Evolutionary conservation across 2,113 vertebrate species (phyloP).

Genomic region (Sphyrna mokarran): DNA sequence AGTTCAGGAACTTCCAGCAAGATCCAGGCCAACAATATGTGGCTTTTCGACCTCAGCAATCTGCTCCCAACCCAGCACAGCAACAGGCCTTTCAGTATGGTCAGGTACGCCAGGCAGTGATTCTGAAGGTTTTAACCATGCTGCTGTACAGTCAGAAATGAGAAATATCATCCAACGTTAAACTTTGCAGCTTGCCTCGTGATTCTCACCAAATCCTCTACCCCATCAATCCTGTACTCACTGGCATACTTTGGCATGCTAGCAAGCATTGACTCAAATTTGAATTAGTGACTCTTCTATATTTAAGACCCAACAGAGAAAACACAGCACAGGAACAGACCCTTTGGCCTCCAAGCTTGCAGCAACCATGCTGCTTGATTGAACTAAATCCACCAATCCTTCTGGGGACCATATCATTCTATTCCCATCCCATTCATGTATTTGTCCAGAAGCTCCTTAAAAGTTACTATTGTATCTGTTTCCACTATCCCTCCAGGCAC

Average conservation of each 20-base stretch:
- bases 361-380: too few relatives aligned
- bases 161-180: background rate
- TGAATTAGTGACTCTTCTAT: background rate
- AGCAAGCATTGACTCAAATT: background rate
- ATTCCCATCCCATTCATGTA: too few relatives aligned
- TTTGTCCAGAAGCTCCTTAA: too few relatives aligned
- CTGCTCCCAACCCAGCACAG: background rate
- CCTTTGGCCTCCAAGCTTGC: too few relatives aligned
- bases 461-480: too few relatives aligned
- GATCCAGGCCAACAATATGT: slow-evolving; percentile 4
- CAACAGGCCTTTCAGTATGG: background rate
- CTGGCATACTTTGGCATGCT: background rate
- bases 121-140: background rate
- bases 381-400: too few relatives aligned
- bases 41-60: background rate
- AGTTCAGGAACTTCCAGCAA: slow-evolving; percentile 21
- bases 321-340: too few relatives aligned
- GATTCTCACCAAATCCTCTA: background rate
- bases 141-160: background rate
- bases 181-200: background rate
- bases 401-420: too few relatives aligned
- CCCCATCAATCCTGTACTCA: background rate
- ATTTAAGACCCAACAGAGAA: background rate
- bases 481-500: too few relatives aligned
- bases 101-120: background rate